Base-by-base conservation (phyloP, 2,113 vertebrate species). In the Scartelaos histophorus region DNA sequence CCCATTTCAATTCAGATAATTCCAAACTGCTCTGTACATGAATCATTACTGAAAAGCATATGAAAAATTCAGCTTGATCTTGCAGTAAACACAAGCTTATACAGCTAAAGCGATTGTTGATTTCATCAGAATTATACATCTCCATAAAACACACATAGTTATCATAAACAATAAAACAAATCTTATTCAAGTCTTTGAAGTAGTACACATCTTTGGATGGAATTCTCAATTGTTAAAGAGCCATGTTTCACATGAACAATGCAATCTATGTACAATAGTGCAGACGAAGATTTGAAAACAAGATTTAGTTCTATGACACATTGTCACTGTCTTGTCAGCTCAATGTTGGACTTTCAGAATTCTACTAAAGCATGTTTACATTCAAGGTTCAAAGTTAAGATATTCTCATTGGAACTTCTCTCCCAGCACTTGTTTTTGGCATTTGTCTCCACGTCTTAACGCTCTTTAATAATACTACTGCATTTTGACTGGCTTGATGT, bases 161-260 rank as follows among this genome's bases (percentile, higher is more conserved):
- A 68, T 85, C 80, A 81, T 74, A 70, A 84, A 89, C 87, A 85
- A 87, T 87, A 91, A 93, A 91, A 87, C 80, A 92, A 92, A 85
- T 89, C 88, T 91, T 86, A 86, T 95, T 96, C 95, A 96, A 95
- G 95, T 96, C 93, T 90, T 83, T 93, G 83, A 88, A 92, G 92
- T 92, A 91, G 94, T 93, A 88, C 82, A 91, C 91, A 93, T 97
- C 96, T 98, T 97, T 97, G 96, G 96, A 92, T 95, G 92, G 89
- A 79, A 85, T 84, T 80, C 91, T 95, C 88, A 79, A 71, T 84
- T 69, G 74, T 85, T 82, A 49, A 76, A 82, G 79, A 86, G 66
- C 73, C 70, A 82, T 83, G 79, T 76, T 67, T 67, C 25, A 25
- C 61, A 75, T 86, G 66, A 88, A 78, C 79, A 83, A 84, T 57